Evolutionary conservation across 2,888 invertebrate species (phyloP), one percentile per base, ranked within the genome.

Genomic region (Stratiomys singularior): DNA sequence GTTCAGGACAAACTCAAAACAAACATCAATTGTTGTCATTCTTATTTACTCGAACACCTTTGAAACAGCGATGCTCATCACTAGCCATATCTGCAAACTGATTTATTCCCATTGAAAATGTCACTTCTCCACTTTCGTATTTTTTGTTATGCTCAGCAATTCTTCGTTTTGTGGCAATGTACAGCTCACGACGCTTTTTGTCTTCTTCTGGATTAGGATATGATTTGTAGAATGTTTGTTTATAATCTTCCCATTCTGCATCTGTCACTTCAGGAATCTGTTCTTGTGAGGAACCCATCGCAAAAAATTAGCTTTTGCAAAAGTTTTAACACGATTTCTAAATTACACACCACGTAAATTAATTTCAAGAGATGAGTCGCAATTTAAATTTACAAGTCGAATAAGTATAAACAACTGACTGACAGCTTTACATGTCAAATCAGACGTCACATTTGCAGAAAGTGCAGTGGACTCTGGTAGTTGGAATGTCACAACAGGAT

Each of bases 101-200:
- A 64, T 76, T 76, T 15, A 76, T 76, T 23, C 76, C 76, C 64
- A 64, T 76, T 9, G 63, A 37, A 46, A 25, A 76, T 13, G 76
- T 76, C 9, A 64, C 76, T 46, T 76, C 76, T 25, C 76, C 76
- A 9, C 13, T 27, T 64, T 76, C 76, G 44, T 46, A 76, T n/a
- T 76, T 76, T 25, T 63, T 64, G 21, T 76, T 76, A 58, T 76
- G 76, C 28, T 76, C 76, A 5, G 27, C 63, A 13, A 76, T 18
- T 46, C 27, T 63, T 47, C 9, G 9, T 27, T 76, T 76, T n/a
- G 56, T 46, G 27, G 56, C 47, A 11, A n/a, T 3, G 27, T 64
- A 76, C 3, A 44, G 46, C n/a, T 76, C 46, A 1, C 64, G 63
- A 76, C 58, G 76, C 15, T 9, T 46, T 64, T 76, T 46, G n/a